These are phyloP conservation scores for Ephialtes manifestator DNA, from an alignment of 2,888 invertebrate species.

Conservation along the genomic window DNA sequence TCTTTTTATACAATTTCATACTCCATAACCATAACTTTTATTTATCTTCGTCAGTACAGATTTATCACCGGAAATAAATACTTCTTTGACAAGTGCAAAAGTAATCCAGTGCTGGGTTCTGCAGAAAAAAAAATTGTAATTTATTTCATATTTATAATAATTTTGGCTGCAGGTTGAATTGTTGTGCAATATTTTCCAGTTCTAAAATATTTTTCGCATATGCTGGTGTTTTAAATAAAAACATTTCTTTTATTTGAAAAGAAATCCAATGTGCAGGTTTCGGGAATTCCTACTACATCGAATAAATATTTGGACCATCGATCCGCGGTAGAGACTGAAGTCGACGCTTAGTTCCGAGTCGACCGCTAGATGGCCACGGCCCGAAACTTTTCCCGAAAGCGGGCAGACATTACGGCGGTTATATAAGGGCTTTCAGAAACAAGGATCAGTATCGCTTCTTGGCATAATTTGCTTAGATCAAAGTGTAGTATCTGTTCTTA, in stretches of 20 bases:
- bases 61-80: background rate
- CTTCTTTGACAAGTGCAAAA: background rate
- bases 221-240: no score
- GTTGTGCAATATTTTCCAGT: no score
- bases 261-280: background rate
- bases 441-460: background rate
- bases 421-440: background rate
- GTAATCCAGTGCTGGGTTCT: background rate
- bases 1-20: background rate
- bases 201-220: no score
- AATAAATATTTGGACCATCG: background rate
- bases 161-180: no score
- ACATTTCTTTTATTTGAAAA: no score
- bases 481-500: no score
- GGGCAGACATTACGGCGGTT: no score
- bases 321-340: background rate
- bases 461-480: no score
- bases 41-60: background rate
- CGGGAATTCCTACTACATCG: background rate
- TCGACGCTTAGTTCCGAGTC: background rate
- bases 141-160: no score
- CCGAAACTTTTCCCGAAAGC: conserved; percentile 1
- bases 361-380: conserved; percentile 6
- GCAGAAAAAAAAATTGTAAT: background rate
- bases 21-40: background rate